phyloP scores from a whole-genome alignment of 2,888 invertebrate species.

The Hirtodrosophila duncani region DNA sequence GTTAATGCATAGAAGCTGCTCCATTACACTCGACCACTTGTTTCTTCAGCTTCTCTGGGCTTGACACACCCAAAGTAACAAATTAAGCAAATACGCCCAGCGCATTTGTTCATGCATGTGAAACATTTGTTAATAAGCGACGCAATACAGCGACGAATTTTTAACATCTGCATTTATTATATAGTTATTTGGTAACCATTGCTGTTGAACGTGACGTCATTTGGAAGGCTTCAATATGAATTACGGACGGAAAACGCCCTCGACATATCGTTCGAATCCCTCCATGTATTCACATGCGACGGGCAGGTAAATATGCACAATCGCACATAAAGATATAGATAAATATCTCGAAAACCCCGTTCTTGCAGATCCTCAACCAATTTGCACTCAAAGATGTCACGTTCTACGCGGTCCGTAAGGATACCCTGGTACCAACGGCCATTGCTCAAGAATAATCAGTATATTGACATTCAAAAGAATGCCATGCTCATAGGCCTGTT shows the following conservation, averaged over 20 bases:
- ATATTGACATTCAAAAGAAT: slow-evolving; percentile 91
- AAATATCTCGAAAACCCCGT: no score
- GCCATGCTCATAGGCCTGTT: slow-evolving; percentile 88
- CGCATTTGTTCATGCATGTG: no score
- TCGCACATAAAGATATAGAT: not conserved
- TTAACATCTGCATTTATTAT: not conserved
- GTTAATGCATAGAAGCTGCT: no score
- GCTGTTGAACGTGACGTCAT: slow-evolving; percentile 27
- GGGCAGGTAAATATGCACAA: slow-evolving; percentile 79
- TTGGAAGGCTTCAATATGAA: slow-evolving; percentile 79
- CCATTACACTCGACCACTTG: no score
- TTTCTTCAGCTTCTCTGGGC: slow-evolving; percentile 36
- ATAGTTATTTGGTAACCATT: not conserved
- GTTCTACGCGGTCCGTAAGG: slow-evolving; percentile 87
- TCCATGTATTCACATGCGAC: slow-evolving; percentile 94
- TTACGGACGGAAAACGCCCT: slow-evolving; percentile 90
- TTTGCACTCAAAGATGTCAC: slow-evolving; percentile 84
- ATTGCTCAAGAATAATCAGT: slow-evolving; percentile 87
- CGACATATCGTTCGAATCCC: slow-evolving; percentile 88
- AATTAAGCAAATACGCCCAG: slow-evolving; percentile 59
- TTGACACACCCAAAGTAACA: slow-evolving; percentile 61
- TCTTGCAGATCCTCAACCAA: slow-evolving; percentile 87
- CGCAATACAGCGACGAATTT: not conserved
- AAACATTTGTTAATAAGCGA: no score
- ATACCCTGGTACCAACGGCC: slow-evolving; percentile 94